Conservation (phyloP, 2,113 vertebrate genomes). For the Ammospiza nelsoni region DNA sequence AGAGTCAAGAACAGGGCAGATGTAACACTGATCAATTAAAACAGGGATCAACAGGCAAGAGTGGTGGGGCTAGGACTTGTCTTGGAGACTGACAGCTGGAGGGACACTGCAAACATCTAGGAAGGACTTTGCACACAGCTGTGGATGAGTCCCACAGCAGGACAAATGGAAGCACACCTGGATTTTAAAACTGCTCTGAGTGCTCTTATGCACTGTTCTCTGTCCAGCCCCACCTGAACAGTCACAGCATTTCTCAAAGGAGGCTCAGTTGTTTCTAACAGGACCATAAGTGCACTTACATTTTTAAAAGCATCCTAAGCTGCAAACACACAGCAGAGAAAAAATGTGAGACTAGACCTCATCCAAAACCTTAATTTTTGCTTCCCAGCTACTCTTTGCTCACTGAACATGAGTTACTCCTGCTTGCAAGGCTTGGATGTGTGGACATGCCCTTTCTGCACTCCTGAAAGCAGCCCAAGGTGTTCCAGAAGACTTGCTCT, state of each 20-base stretch:
- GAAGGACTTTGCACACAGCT: neutral
- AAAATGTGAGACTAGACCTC: neutral
- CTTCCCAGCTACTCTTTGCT: neutral
- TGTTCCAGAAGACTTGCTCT: neutral
- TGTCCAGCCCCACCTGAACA: neutral
- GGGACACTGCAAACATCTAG: neutral
- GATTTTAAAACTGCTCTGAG: neutral
- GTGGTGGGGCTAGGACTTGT: neutral
- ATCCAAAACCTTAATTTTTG: neutral
- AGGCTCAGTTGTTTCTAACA: neutral
- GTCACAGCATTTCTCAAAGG: neutral
- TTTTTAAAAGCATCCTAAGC: neutral
- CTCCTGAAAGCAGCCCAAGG: neutral
- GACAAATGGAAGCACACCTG: neutral
- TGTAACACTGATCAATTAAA: slow-evolving; percentile 26
- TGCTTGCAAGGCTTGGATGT: neutral
- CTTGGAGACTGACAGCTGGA: neutral
- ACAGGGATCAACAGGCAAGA: neutral
- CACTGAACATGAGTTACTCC: neutral
- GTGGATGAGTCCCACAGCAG: neutral
- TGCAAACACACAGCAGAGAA: neutral
- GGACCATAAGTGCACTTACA: neutral
- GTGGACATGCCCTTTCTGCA: neutral
- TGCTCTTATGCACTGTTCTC: neutral
- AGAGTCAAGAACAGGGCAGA: slow-evolving; percentile 26